Percentiles rank a stretch among this genome's conserved stretches.
Evolutionary conservation across 2,888 invertebrate species (phyloP).

Genomic region (Leucophora obtusa): DNA sequence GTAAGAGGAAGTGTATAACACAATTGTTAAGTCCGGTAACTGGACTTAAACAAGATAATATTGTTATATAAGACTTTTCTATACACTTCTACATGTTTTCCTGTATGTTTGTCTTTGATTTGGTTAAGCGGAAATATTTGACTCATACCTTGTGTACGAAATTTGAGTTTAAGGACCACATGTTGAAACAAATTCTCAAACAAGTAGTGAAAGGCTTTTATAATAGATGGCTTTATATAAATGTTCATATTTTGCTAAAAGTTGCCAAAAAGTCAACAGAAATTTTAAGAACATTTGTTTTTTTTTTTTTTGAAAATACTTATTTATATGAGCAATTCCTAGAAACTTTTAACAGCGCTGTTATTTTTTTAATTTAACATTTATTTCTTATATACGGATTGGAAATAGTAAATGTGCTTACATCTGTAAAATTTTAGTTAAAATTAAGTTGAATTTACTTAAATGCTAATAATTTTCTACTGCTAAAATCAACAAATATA

Average conservation of each 20-base stretch:
- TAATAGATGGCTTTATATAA: not conserved
- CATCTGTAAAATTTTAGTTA: too few species aligned
- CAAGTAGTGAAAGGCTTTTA: slow-evolving; percentile 37
- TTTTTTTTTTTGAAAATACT: too few species aligned
- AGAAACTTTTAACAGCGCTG: too few species aligned
- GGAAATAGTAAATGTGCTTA: too few species aligned
- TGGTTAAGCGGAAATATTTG: slow-evolving; percentile 35
- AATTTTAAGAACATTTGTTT: not conserved
- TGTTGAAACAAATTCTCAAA: slow-evolving; percentile 22
- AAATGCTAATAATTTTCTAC: too few species aligned
- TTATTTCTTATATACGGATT: too few species aligned
- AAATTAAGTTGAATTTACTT: too few species aligned
- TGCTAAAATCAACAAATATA: too few species aligned
- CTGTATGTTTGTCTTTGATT: not conserved
- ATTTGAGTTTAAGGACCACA: slow-evolving; percentile 14
- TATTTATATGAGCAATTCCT: too few species aligned
- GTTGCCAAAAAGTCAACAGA: not conserved
- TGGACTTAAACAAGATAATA: slow-evolving; percentile 66
- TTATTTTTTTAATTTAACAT: too few species aligned
- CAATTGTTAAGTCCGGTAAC: slow-evolving; percentile 67
- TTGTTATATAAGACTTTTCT: slow-evolving; percentile 47
- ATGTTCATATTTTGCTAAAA: not conserved
- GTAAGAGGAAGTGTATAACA: slow-evolving; percentile 55
- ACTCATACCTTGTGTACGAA: not conserved
- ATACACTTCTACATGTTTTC: slow-evolving; percentile 1